These are phyloP conservation scores for Andrena chrysosceles DNA, from an alignment of 2,888 invertebrate species.

Conservation along the genomic window DNA sequence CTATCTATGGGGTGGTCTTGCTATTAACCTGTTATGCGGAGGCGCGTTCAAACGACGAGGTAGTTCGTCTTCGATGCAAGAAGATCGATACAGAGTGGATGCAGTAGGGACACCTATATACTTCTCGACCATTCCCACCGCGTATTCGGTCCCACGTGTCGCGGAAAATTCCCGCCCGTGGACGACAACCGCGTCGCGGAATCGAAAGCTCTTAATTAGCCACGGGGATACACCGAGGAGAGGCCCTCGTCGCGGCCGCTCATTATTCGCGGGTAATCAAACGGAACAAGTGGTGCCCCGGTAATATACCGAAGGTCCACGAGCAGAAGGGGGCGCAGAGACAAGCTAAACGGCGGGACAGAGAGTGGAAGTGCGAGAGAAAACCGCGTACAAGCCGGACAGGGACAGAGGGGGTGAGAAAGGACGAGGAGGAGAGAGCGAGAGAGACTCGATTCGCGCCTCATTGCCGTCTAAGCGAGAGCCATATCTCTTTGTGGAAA, in stretches of 20 bases:
- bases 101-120: not conserved
- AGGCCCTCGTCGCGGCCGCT: conserved; percentile 21
- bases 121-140: conserved; percentile 17
- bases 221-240: not conserved
- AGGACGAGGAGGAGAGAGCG: conserved; percentile 25
- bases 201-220: conserved; percentile 54
- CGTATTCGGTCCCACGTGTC: not conserved
- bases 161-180: conserved; percentile 23
- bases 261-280: conserved; percentile 66
- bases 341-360: conserved; percentile 26
- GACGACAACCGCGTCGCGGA: not conserved
- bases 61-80: not conserved
- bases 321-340: conserved; percentile 40
- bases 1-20: no score
- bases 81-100: conserved; percentile 9
- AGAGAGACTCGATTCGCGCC: conserved; percentile 73
- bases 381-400: conserved; percentile 1
- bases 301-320: conserved; percentile 47
- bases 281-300: conserved; percentile 56
- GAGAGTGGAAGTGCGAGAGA: conserved; percentile 15
- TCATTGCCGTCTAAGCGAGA: conserved; percentile 77
- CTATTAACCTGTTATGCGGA: no score
- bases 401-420: conserved; percentile 28
- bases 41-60: no score
- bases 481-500: conserved; percentile 80